Evolutionary conservation across 2,797 vertebrate species (phyloP), one percentile per base, ranked within the genome.

Genomic region (Nyctibius grandis): DNA sequence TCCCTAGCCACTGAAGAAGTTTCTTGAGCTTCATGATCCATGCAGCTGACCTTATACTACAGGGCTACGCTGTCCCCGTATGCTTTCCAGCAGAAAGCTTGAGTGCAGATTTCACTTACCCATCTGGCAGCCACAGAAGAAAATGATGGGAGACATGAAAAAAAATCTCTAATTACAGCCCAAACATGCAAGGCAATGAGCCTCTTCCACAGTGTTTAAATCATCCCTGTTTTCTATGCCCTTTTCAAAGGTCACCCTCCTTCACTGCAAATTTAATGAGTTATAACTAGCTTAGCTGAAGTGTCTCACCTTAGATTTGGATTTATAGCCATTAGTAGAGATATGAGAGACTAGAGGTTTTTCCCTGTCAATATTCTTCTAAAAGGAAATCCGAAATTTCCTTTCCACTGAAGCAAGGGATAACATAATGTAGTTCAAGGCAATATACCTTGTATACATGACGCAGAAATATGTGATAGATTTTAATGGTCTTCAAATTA

Each of bases 31-130:
- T 42, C 34, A 20, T 28, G 12, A 61, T 57, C 20, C 28, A 16
- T 6, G 11, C 31, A 31, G 16, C 29, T 61, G 31, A 70, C 31
- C 26, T 50, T 0, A 0, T 29, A 15, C 20, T 59, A 11, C 15
- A 57, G 11, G 25, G 26, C 16, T 64, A 33, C 0, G 0, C 12
- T 63, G 22, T 16, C 12, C 28, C 28, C 79, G 22, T 7, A 23
- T 1, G 2, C 7, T 34, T 76, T 22, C 26, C 12, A 34, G 18
- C 4, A 15, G 45, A 77, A 45, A 34, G 8, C 8, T 15, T 42
- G 22, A 88, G 12, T 36, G 17, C 10, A 40, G 20, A 34, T 31
- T 64, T 64, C 36, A 38, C 9, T 51, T 36, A 44, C 4, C 6
- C 15, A 31, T n/a, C 15, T 51, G 36, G 48, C 25, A 78, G 47